Evolutionary conservation across 1,140 invertebrate genomes (phyloP), one percentile per base, ranked within the genome.

Genomic region (Chironomus striatipennis): DNA sequence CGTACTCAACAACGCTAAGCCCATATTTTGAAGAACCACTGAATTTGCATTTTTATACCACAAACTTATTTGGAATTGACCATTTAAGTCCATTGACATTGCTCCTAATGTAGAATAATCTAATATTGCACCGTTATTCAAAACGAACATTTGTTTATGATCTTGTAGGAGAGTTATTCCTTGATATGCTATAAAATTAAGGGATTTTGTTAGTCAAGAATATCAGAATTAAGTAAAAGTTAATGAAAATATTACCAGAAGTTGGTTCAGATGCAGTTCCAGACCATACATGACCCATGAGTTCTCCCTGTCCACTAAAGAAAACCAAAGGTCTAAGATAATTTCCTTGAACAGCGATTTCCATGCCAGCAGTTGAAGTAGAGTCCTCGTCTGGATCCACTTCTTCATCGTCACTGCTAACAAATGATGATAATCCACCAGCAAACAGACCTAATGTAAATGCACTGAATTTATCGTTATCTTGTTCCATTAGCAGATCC

Each of bases 201-300:
- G 24, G 5, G 24, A 34, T 34, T 34, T 34, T 5, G 2, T 34
- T 34, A 34, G 24, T 34, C 24, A 34, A 34, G 24, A 5, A 34
- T 1, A 34, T n/a, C 24, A 34, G 24, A 5, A 34, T 2, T 34
- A 34, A 34, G 24, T 34, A 34, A 34, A 34, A n/a, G n/a, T n/a
- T n/a, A n/a, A n/a, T n/a, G n/a, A n/a, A n/a, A n/a, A n/a, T n/a
- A 1, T 34, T 34, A 34, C 24, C 24, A 34, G 93, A 88, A 0
- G 93, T 94, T 67, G 89, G 86, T 73, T 95, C 91, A 0, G 91
- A 93, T 2, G 88, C 93, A 4, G 90, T 91, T 0, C 92, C 92
- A 0, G 90, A 90, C 93, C 93, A 96, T 5, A 96, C 90, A 77
- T 95, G 93, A 0, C 93, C 88, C 93, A 96, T 95, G 0, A 97